Evolutionary conservation across 1,140 invertebrate species (phyloP).

Genomic region (Acromyrmex echinatior): DNA sequence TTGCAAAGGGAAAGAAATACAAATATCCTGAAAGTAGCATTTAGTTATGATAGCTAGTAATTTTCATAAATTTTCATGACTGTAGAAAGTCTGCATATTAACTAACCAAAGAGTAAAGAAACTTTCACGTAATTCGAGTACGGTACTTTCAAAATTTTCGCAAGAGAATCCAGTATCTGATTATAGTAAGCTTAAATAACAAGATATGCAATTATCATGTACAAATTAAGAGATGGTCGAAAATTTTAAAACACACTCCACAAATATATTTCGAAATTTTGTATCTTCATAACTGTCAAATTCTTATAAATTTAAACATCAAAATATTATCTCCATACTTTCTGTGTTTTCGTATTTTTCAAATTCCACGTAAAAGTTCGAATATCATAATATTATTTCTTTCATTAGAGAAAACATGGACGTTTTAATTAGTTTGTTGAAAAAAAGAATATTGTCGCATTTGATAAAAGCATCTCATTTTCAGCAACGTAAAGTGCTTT

Average conservation of each 20-base stretch:
- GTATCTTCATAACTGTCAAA: too few species aligned
- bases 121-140: background rate
- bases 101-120: constrained; percentile 32
- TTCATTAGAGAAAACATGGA: background rate
- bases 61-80: constrained; percentile 38
- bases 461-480: background rate
- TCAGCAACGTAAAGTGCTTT: constrained; percentile 4
- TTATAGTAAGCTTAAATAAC: constrained; percentile 21
- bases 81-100: constrained; percentile 10
- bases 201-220: background rate
- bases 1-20: background rate
- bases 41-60: background rate
- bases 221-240: constrained; percentile 16
- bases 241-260: background rate
- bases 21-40: constrained; percentile 21
- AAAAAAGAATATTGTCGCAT: background rate
- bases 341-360: background rate
- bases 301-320: too few species aligned
- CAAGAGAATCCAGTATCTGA: too few species aligned
- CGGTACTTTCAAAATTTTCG: constrained; percentile 18
- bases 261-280: background rate
- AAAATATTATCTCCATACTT: too few species aligned
- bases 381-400: constrained; percentile 28
- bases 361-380: background rate
- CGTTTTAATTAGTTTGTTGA: constrained; percentile 6